phyloP scores from a whole-genome alignment of 2,797 vertebrate genomes.

The Rhabdomys pumilio region DNA sequence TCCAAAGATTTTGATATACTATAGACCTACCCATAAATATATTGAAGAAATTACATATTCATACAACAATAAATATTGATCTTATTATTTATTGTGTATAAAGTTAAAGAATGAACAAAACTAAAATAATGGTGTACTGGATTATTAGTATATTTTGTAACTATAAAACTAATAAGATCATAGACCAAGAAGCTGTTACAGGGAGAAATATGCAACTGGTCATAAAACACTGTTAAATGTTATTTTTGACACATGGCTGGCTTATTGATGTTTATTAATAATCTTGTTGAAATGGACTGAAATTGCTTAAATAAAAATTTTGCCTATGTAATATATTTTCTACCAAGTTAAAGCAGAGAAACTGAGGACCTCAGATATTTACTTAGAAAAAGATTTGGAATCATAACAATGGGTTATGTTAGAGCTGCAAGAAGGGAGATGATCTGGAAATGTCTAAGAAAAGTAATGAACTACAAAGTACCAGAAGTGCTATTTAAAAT shows the following conservation, averaged over 20 bases:
- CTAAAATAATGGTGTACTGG: not conserved
- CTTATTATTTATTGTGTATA: not conserved
- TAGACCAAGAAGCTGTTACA: not conserved
- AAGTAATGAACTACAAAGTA: not conserved
- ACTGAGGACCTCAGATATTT: fast-evolving
- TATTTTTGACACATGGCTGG: not conserved
- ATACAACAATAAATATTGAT: not conserved
- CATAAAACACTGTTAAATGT: not conserved
- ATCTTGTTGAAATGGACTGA: not conserved
- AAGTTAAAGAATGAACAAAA: not conserved
- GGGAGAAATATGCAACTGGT: fast-evolving
- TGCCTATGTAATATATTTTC: not conserved
- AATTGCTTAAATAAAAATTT: conserved; percentile 1
- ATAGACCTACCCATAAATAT: not conserved
- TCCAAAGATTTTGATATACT: not conserved
- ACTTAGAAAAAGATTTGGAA: not conserved
- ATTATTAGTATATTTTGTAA: not conserved
- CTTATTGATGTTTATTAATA: not conserved
- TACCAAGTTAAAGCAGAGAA: not conserved
- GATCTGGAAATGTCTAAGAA: not conserved
- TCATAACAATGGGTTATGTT: not conserved
- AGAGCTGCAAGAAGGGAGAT: not conserved
- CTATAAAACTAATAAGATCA: not conserved
- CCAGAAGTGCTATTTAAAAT: not conserved
- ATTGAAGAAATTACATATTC: not conserved